Evolutionary conservation across 2,797 vertebrate genomes (phyloP).

Genomic region (Benthosema pterotum): DNA sequence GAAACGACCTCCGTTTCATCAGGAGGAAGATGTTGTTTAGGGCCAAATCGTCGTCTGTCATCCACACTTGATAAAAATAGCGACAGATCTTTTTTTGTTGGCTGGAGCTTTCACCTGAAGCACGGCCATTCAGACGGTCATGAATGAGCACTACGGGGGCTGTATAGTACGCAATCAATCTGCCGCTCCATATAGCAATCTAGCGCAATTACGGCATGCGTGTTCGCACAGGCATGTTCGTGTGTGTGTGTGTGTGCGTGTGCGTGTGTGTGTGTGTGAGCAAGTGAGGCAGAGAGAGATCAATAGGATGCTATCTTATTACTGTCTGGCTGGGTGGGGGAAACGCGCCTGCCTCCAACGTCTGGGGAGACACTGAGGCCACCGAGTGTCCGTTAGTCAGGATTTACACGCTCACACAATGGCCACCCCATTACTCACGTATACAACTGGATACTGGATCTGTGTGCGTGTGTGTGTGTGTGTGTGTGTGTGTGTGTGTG

Average conservation of each 20-base stretch:
- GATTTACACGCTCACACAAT: constrained; percentile 4
- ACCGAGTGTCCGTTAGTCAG: constrained; percentile 15
- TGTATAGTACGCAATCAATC: constrained; percentile 49
- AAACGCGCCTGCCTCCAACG: constrained; percentile 12
- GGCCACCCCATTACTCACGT: background rate
- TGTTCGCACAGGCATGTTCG: background rate
- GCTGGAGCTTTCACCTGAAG: constrained; percentile 12
- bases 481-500: too few species aligned
- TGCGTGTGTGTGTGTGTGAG: too few species aligned
- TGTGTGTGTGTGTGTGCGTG: too few species aligned
- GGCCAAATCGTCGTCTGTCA: too few species aligned
- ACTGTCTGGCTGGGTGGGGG: constrained; percentile 37
- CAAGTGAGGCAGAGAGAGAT: too few species aligned
- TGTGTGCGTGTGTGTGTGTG: background rate
- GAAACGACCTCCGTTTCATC: constrained; percentile 22
- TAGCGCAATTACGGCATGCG: constrained; percentile 40
- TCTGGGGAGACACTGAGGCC: constrained; percentile 21
- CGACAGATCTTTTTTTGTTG: too few species aligned
- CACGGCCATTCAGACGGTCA: constrained; percentile 6
- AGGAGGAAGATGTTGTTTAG: background rate
- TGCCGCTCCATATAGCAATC: constrained; percentile 41
- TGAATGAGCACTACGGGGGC: constrained; percentile 48
- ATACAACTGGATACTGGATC: background rate
- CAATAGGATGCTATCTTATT: constrained; percentile 51
- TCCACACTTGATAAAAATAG: too few species aligned